phyloP scores from a whole-genome alignment of 2,113 vertebrate genomes.

The Aythya baeri region DNA sequence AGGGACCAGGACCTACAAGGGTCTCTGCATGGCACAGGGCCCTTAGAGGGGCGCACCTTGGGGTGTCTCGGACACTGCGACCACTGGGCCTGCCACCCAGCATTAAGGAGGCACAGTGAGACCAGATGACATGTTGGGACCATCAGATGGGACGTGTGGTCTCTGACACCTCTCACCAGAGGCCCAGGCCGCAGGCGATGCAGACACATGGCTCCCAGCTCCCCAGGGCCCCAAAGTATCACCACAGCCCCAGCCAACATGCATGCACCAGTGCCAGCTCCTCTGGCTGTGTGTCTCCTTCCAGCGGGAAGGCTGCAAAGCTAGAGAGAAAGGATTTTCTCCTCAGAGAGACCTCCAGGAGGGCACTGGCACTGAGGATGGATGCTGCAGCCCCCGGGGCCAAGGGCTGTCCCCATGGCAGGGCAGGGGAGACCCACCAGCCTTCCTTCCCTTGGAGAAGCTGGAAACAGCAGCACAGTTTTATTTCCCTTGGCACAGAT shows the following conservation, averaged over 20 bases:
- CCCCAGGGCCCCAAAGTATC: neutral
- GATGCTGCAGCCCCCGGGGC: neutral
- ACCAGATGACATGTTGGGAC: neutral
- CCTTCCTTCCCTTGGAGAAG: neutral
- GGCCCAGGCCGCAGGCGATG: too few relatives aligned
- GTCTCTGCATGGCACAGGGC: too few relatives aligned
- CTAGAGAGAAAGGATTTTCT: neutral
- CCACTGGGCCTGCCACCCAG: neutral
- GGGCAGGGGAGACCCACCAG: neutral
- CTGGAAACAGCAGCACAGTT: neutral
- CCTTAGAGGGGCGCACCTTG: too few relatives aligned
- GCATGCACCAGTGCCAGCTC: neutral
- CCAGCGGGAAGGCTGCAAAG: neutral
- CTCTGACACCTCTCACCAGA: neutral
- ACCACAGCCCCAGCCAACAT: neutral
- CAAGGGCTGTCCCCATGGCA: fast-evolving
- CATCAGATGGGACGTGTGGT: neutral
- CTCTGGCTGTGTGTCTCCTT: neutral
- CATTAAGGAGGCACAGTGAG: neutral
- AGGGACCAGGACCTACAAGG: neutral
- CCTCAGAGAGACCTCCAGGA: neutral
- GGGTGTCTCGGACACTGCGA: neutral
- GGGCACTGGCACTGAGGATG: fast-evolving
- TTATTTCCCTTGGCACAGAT: neutral
- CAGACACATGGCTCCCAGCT: fast-evolving